These are phyloP conservation scores for Hafferia zeledoni DNA, from an alignment of 2,797 vertebrate species.

Conservation along the genomic window DNA sequence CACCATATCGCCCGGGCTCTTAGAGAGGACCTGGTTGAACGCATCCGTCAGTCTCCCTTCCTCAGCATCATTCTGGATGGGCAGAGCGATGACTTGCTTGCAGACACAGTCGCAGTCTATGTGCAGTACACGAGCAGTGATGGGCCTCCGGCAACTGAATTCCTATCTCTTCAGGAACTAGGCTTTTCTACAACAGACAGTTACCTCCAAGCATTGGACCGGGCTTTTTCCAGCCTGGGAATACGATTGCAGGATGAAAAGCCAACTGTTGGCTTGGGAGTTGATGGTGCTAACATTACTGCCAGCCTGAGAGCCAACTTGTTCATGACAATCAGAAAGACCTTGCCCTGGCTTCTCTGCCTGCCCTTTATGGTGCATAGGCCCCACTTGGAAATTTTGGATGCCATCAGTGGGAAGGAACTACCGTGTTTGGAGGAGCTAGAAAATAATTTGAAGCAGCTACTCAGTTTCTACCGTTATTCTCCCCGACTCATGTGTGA, in stretches of 20 bases:
- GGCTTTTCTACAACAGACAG: constrained; percentile 87
- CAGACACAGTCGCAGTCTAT: constrained; percentile 91
- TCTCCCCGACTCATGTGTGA: constrained; percentile 93
- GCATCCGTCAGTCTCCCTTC: constrained; percentile 91
- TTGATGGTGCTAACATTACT: constrained; percentile 89
- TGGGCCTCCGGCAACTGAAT: constrained; percentile 89
- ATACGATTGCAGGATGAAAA: constrained; percentile 89
- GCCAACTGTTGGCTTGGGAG: constrained; percentile 87
- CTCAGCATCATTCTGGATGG: constrained; percentile 94
- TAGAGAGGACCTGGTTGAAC: constrained; percentile 92
- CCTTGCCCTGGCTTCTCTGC: constrained; percentile 92
- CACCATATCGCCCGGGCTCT: constrained; percentile 91
- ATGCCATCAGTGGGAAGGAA: constrained; percentile 94
- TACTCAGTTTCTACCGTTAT: constrained; percentile 95
- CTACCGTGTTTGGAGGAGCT: constrained; percentile 93
- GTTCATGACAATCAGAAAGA: constrained; percentile 91
- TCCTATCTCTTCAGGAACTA: constrained; percentile 93
- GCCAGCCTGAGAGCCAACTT: constrained; percentile 88
- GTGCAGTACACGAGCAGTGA: constrained; percentile 91
- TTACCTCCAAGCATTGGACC: constrained; percentile 91
- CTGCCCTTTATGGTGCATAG: constrained; percentile 94
- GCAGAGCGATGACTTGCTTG: constrained; percentile 88
- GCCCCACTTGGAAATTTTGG: constrained; percentile 92
- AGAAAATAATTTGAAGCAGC: constrained; percentile 95
- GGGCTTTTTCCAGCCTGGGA: constrained; percentile 88